These are phyloP conservation scores for Zoanthus sansibaricus DNA, from an alignment of 92 coral and sea anemone genomes.

Conservation along the genomic window DNA sequence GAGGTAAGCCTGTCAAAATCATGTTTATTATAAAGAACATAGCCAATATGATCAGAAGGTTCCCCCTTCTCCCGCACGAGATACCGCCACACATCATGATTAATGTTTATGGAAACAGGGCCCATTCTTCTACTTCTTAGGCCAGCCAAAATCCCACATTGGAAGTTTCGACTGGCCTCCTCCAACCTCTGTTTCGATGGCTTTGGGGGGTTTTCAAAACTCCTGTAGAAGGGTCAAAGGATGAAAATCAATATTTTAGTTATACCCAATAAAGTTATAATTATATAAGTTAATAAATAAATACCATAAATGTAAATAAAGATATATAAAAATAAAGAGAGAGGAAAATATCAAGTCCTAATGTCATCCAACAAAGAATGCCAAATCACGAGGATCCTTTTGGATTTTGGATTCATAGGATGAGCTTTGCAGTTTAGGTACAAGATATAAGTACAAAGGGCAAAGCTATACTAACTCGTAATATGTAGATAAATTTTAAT, in stretches of 20 bases:
- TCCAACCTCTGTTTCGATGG: slow-evolving; percentile 56
- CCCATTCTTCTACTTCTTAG: slow-evolving; percentile 55
- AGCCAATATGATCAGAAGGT: slow-evolving; percentile 64
- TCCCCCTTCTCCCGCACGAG: slow-evolving; percentile 45
- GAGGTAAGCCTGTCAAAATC: slow-evolving; percentile 58
- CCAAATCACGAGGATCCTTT: too few relatives aligned
- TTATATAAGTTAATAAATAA: too few relatives aligned
- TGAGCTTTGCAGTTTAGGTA: too few relatives aligned
- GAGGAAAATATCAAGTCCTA: too few relatives aligned
- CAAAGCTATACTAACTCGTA: too few relatives aligned
- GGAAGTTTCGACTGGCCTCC: slow-evolving; percentile 58
- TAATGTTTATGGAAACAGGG: slow-evolving; percentile 43
- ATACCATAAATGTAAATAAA: too few relatives aligned
- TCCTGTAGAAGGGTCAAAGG: slow-evolving; percentile 48
- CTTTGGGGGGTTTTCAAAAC: slow-evolving; percentile 64
- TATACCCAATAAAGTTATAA: too few relatives aligned
- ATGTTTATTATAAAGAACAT: slow-evolving; percentile 56
- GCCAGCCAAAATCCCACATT: slow-evolving; percentile 51
- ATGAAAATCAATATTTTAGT: slow-evolving; percentile 6
- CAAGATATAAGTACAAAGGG: too few relatives aligned
- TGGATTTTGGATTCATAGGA: too few relatives aligned
- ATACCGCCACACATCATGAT: slow-evolving; percentile 69
- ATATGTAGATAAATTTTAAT: too few relatives aligned
- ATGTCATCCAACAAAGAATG: too few relatives aligned
- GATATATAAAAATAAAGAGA: too few relatives aligned